phyloP scores from a whole-genome alignment of 2,888 invertebrate species.

The Cantharis rufa region DNA sequence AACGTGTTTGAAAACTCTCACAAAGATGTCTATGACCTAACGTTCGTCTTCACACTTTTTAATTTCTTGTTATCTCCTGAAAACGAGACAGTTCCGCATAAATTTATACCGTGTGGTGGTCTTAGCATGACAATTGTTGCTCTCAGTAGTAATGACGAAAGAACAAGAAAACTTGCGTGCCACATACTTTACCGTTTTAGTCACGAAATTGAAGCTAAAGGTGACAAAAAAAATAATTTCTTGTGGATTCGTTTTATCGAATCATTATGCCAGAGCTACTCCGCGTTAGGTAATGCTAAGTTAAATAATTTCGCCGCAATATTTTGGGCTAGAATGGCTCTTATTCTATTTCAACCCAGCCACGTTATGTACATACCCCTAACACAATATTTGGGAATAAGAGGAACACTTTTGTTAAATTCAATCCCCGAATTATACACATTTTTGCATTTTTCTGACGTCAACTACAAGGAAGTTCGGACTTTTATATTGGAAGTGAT shows the following conservation, averaged over 20 bases:
- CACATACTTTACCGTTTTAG: conserved; percentile 76
- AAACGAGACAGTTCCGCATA: conserved; percentile 71
- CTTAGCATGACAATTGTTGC: conserved; percentile 73
- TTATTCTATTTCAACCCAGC: conserved; percentile 74
- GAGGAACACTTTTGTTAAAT: conserved; percentile 74
- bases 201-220: conserved; percentile 71
- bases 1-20: conserved; percentile 12
- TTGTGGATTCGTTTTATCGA: conserved; percentile 72
- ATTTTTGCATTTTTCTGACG: conserved; percentile 78
- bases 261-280: conserved; percentile 67
- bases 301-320: conserved; percentile 60
- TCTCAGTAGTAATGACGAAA: conserved; percentile 68
- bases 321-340: conserved; percentile 72
- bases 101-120: conserved; percentile 70
- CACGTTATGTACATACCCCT: conserved; percentile 77
- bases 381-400: conserved; percentile 59
- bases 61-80: conserved; percentile 76
- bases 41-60: conserved; percentile 79
- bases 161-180: conserved; percentile 73
- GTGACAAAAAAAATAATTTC: conserved; percentile 66
- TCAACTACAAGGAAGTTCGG: conserved; percentile 69
- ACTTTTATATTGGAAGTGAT: conserved; percentile 80
- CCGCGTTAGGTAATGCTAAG: conserved; percentile 46
- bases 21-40: conserved; percentile 74
- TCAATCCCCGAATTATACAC: conserved; percentile 88